phyloP scores from a whole-genome alignment of 2,888 invertebrate species.

The Cephus pulcher region DNA sequence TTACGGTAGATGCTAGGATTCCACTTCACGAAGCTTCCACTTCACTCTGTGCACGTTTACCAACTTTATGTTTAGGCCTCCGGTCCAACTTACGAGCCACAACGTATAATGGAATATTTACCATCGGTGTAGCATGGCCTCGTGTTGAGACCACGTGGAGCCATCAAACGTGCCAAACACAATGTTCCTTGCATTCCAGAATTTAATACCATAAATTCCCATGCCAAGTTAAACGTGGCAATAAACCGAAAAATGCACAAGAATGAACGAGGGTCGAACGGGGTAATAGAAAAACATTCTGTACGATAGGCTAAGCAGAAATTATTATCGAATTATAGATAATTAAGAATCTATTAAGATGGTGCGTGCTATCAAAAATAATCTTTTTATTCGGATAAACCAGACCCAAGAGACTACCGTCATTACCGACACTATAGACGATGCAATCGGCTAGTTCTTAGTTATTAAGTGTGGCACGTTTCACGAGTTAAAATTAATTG shows the following conservation, averaged over 20 bases:
- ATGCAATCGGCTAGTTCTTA: background rate
- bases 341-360: background rate
- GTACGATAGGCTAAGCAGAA: background rate
- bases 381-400: background rate
- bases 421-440: background rate
- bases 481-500: background rate
- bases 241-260: background rate
- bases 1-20: background rate
- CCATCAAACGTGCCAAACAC: background rate
- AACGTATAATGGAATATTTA: background rate
- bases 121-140: background rate
- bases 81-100: background rate
- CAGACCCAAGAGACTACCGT: background rate
- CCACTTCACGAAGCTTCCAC: background rate
- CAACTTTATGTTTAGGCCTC: background rate
- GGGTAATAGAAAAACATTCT: background rate
- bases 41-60: background rate
- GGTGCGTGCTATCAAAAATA: background rate
- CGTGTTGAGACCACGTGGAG: background rate
- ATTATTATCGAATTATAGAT: background rate
- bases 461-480: background rate
- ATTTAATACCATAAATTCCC: background rate
- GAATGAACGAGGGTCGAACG: background rate
- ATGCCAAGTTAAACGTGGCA: background rate
- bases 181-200: background rate